These are phyloP conservation scores for Limnephilus auricula DNA, from an alignment of 2,888 invertebrate species.

Conservation along the genomic window DNA sequence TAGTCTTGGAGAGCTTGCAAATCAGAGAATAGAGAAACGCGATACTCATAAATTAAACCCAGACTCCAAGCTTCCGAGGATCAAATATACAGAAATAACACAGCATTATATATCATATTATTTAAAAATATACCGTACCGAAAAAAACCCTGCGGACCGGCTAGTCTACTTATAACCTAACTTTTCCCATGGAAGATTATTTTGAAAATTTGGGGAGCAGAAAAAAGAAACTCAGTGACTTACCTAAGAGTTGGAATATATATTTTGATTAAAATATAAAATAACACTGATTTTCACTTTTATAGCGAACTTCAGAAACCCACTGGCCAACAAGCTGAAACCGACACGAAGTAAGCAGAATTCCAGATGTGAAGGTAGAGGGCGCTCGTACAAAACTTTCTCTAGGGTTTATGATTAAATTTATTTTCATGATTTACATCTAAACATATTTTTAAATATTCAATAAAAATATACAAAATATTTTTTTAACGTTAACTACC, in stretches of 20 bases:
- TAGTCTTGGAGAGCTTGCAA: neutral
- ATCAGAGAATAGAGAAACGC: neutral
- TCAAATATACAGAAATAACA: neutral
- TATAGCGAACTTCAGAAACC: conserved; percentile 24
- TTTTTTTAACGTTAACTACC: neutral
- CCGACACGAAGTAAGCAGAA: conserved; percentile 31
- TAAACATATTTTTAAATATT: neutral
- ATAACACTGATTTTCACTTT: conserved; percentile 32
- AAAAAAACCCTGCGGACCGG: conserved; percentile 21
- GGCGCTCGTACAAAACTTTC: conserved; percentile 6
- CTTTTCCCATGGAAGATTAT: neutral
- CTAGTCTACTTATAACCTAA: conserved; percentile 29
- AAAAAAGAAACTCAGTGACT: neutral
- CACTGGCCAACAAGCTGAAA: conserved; percentile 33
- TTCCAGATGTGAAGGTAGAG: conserved; percentile 6
- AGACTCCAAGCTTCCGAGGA: neutral
- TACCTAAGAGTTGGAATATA: neutral
- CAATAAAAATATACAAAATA: neutral
- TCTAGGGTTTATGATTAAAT: conserved; percentile 14
- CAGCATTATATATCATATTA: neutral
- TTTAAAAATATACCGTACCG: conserved; percentile 17
- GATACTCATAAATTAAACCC: neutral
- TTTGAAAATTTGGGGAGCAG: neutral
- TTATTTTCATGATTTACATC: neutral
- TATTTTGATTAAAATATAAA: conserved; percentile 26